Base-by-base conservation (phyloP, 2,797 vertebrate species). In the Iguana delicatissima region DNA sequence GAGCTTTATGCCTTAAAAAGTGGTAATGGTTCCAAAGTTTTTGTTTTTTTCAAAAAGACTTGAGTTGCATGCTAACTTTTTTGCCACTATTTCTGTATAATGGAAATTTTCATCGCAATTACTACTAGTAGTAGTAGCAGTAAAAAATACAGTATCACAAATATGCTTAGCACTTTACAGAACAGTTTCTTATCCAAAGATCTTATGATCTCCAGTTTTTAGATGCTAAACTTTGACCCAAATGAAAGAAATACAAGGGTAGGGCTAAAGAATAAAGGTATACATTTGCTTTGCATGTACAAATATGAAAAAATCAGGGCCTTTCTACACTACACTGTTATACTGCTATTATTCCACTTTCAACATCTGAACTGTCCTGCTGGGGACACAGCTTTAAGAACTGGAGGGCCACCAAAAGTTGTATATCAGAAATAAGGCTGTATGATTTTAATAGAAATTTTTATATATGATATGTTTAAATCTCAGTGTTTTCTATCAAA, bases 1-100 rank as follows among this genome's bases (percentile, higher is more conserved):
- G 92, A 89, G 87, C 74, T 93, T 94, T 93, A 91, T 95, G 94
- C 92, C 93, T 94, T 95, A 94, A 96, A 96, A 97, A 93, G 93
- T 94, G 92, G 93, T 96, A 96, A 95, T 95, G 82, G 90, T 92
- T 95, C 95, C 92, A 82, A 92, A 91, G 93, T 86, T 91, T 2
- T 55, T 10, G 69, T 77, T 69, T 69, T 69, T 69, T 29, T 29
- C 26, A 55, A 83, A 67, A 80, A 67, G 91, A 84, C 77, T 84
- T 91, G 85, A 93, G 95, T 93, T 95, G 85, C 85, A 69, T 90
- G 92, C 95, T 94, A 96, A 95, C 94, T 96, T 96, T 94, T 95
- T 94, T 86, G 93, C 93, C 92, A 89, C 92, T 86, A 87, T 94
- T 89, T 89, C 90, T 90, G 64, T 92, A 72, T 89, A 83, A 86